Conservation (phyloP, 2,888 invertebrate genomes). For the Nasonovia ribisnigri region DNA sequence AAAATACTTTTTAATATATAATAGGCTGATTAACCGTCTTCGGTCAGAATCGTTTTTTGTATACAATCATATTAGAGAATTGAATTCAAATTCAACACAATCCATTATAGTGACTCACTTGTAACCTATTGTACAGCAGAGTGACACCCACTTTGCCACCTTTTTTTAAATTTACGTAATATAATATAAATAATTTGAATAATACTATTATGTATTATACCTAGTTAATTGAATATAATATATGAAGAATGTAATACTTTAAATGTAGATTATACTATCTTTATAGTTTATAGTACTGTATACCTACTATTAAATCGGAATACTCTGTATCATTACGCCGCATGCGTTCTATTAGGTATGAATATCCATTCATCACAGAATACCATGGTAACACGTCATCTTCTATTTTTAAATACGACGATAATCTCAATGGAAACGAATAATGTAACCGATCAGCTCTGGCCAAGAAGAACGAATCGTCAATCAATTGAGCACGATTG, state of each 20-base stretch:
- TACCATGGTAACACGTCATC: slow-evolving; percentile 77
- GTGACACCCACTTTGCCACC: no score
- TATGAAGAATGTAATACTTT: background rate
- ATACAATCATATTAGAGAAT: no score
- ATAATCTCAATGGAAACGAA: slow-evolving; percentile 75
- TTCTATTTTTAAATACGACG: slow-evolving; percentile 79
- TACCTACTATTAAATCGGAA: background rate
- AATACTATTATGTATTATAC: no score
- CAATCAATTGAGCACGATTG: slow-evolving; percentile 84
- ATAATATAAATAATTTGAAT: no score
- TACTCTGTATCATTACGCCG: slow-evolving; percentile 6
- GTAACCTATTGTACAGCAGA: no score
- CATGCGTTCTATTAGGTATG: slow-evolving; percentile 46
- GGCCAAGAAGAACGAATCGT: slow-evolving; percentile 83
- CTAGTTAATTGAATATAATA: no score
- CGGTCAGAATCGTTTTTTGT: no score
- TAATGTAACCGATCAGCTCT: slow-evolving; percentile 76
- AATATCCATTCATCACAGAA: slow-evolving; percentile 44
- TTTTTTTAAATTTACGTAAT: no score
- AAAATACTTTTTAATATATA: no score
- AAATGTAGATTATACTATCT: background rate
- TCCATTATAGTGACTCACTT: no score
- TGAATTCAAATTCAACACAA: no score
- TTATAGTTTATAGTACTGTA: background rate
- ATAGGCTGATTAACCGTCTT: no score